Evolutionary conservation across 2,113 vertebrate genomes (phyloP).

Genomic region (Athene noctua): DNA sequence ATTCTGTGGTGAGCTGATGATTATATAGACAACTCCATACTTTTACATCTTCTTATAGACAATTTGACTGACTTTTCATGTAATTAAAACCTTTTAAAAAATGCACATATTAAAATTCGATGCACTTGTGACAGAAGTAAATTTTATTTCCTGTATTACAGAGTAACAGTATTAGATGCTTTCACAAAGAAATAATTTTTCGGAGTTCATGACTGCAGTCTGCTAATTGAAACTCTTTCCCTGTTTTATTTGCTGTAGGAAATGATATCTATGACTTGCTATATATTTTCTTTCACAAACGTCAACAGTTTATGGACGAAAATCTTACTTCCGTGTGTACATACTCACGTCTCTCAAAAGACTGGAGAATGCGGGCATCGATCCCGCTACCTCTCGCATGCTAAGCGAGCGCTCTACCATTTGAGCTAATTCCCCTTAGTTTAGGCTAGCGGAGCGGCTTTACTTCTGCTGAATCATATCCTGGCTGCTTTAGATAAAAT

Average conservation of each 20-base stretch:
- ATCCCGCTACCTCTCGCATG: slow-evolving; percentile 77
- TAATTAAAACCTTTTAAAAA: not conserved
- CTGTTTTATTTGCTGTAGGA: accelerated
- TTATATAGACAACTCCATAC: too few relatives aligned
- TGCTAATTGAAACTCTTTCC: accelerated
- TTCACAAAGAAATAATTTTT: accelerated
- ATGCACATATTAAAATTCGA: not conserved
- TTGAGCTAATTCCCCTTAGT: slow-evolving; percentile 74
- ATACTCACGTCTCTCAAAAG: not conserved
- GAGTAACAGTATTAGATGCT: accelerated
- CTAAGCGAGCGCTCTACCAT: slow-evolving; percentile 78
- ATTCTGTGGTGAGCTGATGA: not conserved
- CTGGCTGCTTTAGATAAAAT: accelerated
- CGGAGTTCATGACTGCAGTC: too few relatives aligned
- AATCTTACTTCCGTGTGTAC: not conserved
- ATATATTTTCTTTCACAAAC: not conserved
- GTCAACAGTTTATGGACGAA: not conserved
- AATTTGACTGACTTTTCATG: not conserved
- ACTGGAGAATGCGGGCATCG: slow-evolving; percentile 76
- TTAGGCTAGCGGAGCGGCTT: accelerated
- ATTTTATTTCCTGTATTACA: not conserved
- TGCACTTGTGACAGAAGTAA: accelerated
- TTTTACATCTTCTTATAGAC: not conserved
- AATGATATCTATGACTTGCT: accelerated
- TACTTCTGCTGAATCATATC: not conserved